Base-by-base conservation (phyloP, 1,140 invertebrate genomes). In the Hesperophylax magnus region DNA sequence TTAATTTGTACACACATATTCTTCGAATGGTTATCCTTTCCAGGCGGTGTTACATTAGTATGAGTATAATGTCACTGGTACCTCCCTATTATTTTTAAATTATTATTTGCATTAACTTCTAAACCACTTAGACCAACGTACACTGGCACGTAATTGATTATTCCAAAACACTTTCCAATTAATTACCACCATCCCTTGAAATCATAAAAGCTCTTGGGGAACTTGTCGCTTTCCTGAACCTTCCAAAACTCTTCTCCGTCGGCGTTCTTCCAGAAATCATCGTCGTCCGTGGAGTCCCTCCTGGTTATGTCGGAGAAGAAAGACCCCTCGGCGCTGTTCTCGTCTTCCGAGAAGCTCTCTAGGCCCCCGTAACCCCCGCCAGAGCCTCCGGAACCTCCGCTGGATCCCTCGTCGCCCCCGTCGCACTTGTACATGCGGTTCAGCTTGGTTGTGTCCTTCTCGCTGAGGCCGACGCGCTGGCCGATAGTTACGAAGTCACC, bases 391-490 rank as follows among this genome's bases (percentile, higher is more conserved):
- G 11, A 34, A 8, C 61, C 56, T 24, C 67, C 61, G 47, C 72
- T 53, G 27, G 27, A 58, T 1, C 76, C 52, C 0, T 52, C 65
- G 14, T 31, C 77, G 24, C 58, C 71, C 9, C 75, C 77, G 18
- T 53, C 77, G 22, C 83, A 84, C 77, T 90, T 85, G 84, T 95
- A 95, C 93, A 95, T 94, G 82, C 88, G 89, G 82, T 92, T 92
- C 1, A 95, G 82, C 85, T 95, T 95, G 5, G 87, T 81, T 9
- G 93, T 87, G 81, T 95, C 94, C 67, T 92, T 93, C 61, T 91
- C 89, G 60, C 93, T 94, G 52, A 95, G 86, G 47, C 92, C 93
- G 15, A 90, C 86, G 71, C 94, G 89, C 87, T 95, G 94, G 7
- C 94, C 94, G 72, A 95, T 88, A 18, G 83, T 85, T 6, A 86